Conservation (phyloP, 2,113 vertebrate genomes). For the Rhagologus leucostigma region DNA sequence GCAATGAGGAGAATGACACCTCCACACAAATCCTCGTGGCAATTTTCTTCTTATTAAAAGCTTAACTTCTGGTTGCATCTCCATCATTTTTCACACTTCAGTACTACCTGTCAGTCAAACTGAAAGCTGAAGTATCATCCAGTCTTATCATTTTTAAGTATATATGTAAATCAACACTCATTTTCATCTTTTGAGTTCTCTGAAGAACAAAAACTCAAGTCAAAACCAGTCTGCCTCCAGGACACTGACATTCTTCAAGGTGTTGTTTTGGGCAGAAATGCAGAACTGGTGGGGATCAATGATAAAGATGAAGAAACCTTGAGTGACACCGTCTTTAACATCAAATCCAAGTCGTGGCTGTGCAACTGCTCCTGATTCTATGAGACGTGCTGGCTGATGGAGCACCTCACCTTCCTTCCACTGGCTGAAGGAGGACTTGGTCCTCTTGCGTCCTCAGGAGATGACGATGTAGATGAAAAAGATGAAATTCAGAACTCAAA, state of each 20-base stretch:
- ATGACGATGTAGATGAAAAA: background rate
- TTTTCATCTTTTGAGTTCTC: background rate
- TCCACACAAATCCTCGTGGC: background rate
- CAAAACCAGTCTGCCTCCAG: background rate
- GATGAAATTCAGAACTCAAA: background rate
- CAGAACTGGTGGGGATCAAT: background rate
- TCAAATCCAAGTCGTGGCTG: background rate
- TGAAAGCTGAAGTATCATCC: background rate
- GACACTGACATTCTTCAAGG: background rate
- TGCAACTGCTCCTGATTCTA: background rate
- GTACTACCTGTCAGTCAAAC: background rate
- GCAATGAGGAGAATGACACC: constrained; percentile 5
- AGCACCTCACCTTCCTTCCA: background rate
- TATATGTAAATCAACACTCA: background rate
- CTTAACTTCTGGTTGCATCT: constrained; percentile 36
- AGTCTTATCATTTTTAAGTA: background rate
- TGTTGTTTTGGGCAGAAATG: background rate
- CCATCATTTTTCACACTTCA: constrained; percentile 8
- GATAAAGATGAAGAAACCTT: background rate
- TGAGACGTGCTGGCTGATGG: background rate
- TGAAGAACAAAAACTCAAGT: background rate
- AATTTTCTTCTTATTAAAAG: constrained; percentile 19
- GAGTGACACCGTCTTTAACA: background rate
- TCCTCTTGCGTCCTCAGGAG: background rate
- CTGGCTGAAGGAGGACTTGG: fast-evolving